These are phyloP conservation scores for Nannospalax galili DNA, from an alignment of 2,113 vertebrate genomes.

Conservation along the genomic window DNA sequence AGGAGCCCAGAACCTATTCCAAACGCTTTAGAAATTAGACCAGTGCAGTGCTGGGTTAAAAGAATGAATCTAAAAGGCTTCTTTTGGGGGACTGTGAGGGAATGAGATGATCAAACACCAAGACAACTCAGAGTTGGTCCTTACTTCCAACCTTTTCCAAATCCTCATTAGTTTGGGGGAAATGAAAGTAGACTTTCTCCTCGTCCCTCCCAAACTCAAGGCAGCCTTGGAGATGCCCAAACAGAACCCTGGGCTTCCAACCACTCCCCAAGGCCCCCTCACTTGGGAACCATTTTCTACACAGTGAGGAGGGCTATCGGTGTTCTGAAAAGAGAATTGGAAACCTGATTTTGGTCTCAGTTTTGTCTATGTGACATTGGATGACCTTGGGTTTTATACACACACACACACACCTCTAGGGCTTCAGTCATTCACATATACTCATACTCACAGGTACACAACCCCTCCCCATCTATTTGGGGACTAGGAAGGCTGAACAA, in stretches of 20 bases:
- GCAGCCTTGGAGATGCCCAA: slow-evolving; percentile 9
- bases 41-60: not conserved
- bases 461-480: too few species aligned
- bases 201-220: slow-evolving; percentile 1
- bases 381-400: slow-evolving; percentile 69
- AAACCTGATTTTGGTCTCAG: slow-evolving; percentile 46
- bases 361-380: slow-evolving; percentile 10
- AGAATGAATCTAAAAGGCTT: slow-evolving; percentile 44
- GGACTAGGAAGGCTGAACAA: not conserved
- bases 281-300: slow-evolving; percentile 72
- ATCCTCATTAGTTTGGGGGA: slow-evolving; percentile 40
- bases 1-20: not conserved
- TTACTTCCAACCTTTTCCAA: slow-evolving; percentile 33
- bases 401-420: not conserved
- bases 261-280: not conserved
- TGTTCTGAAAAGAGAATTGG: slow-evolving; percentile 51
- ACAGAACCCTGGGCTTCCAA: slow-evolving; percentile 5
- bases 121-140: not conserved
- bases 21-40: slow-evolving; percentile 59
- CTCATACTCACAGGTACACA: not conserved
- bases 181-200: slow-evolving; percentile 53
- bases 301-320: slow-evolving; percentile 11
- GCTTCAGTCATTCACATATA: not conserved
- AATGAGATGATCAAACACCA: slow-evolving; percentile 36
- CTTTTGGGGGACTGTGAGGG: slow-evolving; percentile 50